phyloP scores from a whole-genome alignment of 1,140 invertebrate genomes.

The Mamestra configurata region DNA sequence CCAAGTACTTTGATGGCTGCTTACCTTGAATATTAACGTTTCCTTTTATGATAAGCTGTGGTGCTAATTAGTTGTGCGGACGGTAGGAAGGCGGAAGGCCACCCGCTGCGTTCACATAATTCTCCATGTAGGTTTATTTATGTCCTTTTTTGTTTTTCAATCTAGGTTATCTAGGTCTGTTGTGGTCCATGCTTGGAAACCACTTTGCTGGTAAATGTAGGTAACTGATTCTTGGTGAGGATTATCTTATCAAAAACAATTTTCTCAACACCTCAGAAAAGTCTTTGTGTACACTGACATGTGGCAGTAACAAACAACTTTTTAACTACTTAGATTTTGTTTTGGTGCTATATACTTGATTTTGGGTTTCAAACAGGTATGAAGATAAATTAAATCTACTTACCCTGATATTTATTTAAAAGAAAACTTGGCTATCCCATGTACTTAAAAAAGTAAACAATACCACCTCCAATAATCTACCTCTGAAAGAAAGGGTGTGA shows the following conservation, averaged over 20 bases:
- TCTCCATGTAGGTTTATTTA: conserved; percentile 51
- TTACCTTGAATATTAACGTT: conserved; percentile 70
- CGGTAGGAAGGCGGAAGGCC: conserved; percentile 77
- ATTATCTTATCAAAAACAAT: neutral
- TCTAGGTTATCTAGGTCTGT: conserved; percentile 30
- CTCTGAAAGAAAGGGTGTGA: conserved; percentile 12
- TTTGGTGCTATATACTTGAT: neutral
- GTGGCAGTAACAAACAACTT: neutral
- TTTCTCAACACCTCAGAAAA: neutral
- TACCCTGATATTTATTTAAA: neutral
- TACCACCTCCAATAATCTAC: neutral
- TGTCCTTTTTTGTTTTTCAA: conserved; percentile 29
- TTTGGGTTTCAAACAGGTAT: neutral
- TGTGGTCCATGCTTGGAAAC: conserved; percentile 6
- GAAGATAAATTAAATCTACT: neutral
- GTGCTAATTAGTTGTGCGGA: conserved; percentile 75
- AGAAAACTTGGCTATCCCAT: too few species aligned
- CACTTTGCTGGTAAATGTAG: neutral
- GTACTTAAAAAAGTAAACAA: neutral
- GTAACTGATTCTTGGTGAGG: neutral
- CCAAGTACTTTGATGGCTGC: conserved; percentile 62
- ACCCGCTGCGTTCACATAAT: conserved; percentile 54
- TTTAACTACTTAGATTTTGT: neutral
- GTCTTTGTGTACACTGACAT: neutral
- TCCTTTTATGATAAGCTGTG: conserved; percentile 79